Conservation (phyloP, 2,888 invertebrate species). For the Lysandra coridon region DNA sequence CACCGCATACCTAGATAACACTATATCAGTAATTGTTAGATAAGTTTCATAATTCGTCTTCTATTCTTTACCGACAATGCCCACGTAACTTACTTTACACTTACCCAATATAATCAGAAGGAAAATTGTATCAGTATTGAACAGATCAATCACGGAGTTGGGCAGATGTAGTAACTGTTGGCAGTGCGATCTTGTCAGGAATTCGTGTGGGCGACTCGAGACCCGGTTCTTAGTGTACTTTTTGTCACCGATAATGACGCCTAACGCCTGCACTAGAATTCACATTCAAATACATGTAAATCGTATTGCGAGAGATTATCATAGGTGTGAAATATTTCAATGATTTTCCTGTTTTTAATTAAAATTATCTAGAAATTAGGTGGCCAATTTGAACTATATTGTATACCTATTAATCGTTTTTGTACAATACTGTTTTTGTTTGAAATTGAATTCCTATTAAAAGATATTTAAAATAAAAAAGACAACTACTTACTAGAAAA, state of each 20-base stretch:
- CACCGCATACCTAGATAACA: too few relatives aligned
- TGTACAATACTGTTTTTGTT: neutral
- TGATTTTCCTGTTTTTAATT: neutral
- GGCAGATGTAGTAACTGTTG: slow-evolving; percentile 44
- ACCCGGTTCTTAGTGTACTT: slow-evolving; percentile 54
- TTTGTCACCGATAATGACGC: slow-evolving; percentile 45
- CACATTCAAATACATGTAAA: slow-evolving; percentile 9
- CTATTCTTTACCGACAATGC: too few relatives aligned
- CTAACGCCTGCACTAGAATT: slow-evolving; percentile 21
- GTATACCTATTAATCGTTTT: neutral
- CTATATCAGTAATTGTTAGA: too few relatives aligned
- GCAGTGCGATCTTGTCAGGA: slow-evolving; percentile 49
- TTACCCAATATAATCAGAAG: neutral
- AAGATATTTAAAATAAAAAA: too few relatives aligned
- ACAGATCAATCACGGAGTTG: slow-evolving; percentile 39
- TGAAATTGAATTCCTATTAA: too few relatives aligned
- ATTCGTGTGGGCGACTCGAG: slow-evolving; percentile 64
- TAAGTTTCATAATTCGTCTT: too few relatives aligned
- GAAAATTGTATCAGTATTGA: neutral
- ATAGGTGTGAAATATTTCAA: neutral
- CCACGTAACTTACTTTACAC: too few relatives aligned
- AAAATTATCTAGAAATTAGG: neutral
- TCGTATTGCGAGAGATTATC: neutral
- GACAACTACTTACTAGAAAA: too few relatives aligned
- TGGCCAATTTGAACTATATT: neutral